A percentile compares a stretch with the other conserved stretches of the same genome.
These are phyloP conservation scores for Meteorus colon DNA, from an alignment of 2,888 invertebrate genomes.

Conservation along the genomic window DNA sequence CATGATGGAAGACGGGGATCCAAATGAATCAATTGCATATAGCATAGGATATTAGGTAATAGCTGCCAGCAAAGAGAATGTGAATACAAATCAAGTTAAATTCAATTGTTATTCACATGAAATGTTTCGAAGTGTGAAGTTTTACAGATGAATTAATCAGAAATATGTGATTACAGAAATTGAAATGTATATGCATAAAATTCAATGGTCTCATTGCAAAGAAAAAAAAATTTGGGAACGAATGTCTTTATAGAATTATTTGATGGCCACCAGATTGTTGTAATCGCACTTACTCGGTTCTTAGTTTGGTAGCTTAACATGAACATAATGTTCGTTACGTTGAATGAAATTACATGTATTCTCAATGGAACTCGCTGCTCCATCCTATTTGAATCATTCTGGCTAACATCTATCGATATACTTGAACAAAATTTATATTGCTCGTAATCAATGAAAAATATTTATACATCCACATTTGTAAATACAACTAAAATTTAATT, in stretches of 20 bases:
- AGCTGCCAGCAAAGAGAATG: neutral
- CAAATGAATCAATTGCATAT: neutral
- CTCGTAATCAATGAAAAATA: constrained; percentile 31
- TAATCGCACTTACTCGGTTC: neutral
- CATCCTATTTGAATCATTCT: neutral
- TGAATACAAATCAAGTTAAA: neutral
- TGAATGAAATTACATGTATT: neutral
- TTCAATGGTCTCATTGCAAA: constrained; percentile 19
- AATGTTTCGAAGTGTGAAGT: neutral
- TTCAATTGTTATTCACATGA: neutral
- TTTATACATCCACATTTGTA: constrained; percentile 29
- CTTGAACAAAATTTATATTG: neutral
- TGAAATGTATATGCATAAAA: neutral
- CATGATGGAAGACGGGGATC: neutral
- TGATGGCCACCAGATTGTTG: neutral
- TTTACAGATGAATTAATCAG: too few relatives aligned
- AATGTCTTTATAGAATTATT: constrained; percentile 37
- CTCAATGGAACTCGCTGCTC: neutral
- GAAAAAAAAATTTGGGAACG: constrained; percentile 37
- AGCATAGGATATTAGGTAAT: neutral
- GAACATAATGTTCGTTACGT: neutral
- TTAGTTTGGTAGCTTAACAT: neutral
- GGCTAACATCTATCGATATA: neutral
- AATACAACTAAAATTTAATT: constrained; percentile 7
- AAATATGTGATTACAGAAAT: too few relatives aligned